phyloP scores from a whole-genome alignment of 2,113 vertebrate species.

The Psilopogon haemacephalus region DNA sequence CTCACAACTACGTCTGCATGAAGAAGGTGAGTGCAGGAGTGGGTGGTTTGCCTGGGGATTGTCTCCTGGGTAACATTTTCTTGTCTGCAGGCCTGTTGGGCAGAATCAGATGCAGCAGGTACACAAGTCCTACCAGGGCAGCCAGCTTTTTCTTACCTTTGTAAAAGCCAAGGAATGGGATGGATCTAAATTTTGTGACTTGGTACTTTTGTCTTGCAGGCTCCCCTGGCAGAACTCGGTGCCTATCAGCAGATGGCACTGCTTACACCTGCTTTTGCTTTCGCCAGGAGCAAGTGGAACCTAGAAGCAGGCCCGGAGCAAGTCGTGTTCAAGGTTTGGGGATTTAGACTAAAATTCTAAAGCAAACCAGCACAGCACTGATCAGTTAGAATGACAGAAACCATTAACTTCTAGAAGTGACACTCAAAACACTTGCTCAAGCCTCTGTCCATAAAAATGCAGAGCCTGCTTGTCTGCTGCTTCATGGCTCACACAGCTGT shows the following conservation, averaged over 20 bases:
- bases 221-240: conserved; percentile 74
- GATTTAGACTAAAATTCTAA: neutral
- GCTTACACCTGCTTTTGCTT: conserved; percentile 80
- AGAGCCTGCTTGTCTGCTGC: neutral
- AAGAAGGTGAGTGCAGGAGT: conserved; percentile 76
- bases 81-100: neutral
- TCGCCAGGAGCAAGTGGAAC: conserved; percentile 92
- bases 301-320: conserved; percentile 69
- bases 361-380: neutral
- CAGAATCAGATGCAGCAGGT: neutral
- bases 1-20: conserved; percentile 76
- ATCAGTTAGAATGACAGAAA: neutral
- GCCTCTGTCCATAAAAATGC: neutral
- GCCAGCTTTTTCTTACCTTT: neutral
- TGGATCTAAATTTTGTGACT: neutral
- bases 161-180: rapidly evolving
- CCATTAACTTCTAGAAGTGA: neutral
- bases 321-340: conserved; percentile 83
- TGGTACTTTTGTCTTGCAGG: conserved; percentile 60
- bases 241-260: conserved; percentile 90
- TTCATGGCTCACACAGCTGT: neutral
- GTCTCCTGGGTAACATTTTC: neutral
- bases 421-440: neutral
- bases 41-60: neutral
- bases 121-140: neutral